Base-by-base conservation (phyloP, 2,797 vertebrate genomes). In the Psittacula echo region DNA sequence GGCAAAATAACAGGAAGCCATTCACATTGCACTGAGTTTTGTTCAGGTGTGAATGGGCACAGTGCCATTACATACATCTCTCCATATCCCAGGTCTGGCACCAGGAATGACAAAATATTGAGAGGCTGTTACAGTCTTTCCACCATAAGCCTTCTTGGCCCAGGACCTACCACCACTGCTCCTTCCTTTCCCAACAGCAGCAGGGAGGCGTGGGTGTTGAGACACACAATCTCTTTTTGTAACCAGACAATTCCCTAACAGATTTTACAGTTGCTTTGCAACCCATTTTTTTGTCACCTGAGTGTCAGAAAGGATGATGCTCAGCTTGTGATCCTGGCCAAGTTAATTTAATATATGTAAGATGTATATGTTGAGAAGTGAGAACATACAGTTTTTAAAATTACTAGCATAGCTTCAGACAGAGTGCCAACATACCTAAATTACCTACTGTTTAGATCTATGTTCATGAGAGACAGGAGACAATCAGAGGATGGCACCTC, bases 291-390 rank as follows among this genome's bases (percentile, higher is more conserved):
- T 66, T 34, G 61, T 61, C 45, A 68, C 62, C 53, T 51, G 24
- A 47, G 42, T 78, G 82, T 53, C 54, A 64, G 21, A 54, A 48
- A 53, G 50, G 30, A 42, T 62, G 80, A 48, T 1, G 5, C 34
- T 58, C 34, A 74, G 60, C 29, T 56, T 82, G 54, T 79, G 71
- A 65, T 39, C 37, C 1, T 2, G 87, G 74, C 85, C 51, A 79
- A 87, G 64, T 80, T 90, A 90, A 82, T 96, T 96, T 73, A 76
- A 86, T 95, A 91, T 76, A 37, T 2, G 0, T 79, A 53, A 90
- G 67, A 34, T 6, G 10, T 58, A 2, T 44, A 42, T 5, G 1
- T 8, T 89, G 77, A 79, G 76, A 90, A 86, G 47, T 84, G 83
- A 90, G 82, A 96, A 90, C 22, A 27, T 0, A 1, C 5, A 39